phyloP scores from a whole-genome alignment of 2,113 vertebrate genomes.

The Cochlearius cochlearius region DNA sequence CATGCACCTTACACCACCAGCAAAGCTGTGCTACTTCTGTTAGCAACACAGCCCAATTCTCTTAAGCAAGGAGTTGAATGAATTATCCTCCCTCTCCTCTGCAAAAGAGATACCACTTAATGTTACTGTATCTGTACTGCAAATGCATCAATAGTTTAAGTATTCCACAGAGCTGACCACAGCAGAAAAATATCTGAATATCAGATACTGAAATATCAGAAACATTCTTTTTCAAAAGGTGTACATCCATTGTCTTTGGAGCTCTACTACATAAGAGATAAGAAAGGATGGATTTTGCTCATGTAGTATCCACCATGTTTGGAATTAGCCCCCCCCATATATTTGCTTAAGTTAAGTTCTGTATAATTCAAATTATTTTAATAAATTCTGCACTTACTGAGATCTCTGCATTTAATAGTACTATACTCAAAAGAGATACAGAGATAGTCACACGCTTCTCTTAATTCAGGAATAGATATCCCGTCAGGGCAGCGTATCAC shows the following conservation, averaged over 20 bases:
- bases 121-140: background rate
- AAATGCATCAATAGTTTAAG: background rate
- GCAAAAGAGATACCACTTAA: background rate
- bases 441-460: conserved; percentile 98
- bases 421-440: conserved; percentile 99
- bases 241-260: background rate
- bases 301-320: background rate
- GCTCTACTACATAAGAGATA: background rate
- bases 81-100: background rate
- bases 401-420: conserved; percentile 99
- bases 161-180: background rate
- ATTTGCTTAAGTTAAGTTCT: background rate
- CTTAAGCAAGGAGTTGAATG: background rate
- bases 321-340: background rate
- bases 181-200: background rate
- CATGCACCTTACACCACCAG: background rate
- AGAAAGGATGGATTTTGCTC: background rate
- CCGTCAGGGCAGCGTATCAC: conserved; percentile 98
- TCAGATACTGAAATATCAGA: background rate
- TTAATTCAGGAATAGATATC: conserved; percentile 97
- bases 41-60: background rate
- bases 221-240: background rate
- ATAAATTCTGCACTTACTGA: conserved; percentile 86
- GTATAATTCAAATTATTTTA: background rate
- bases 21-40: background rate